Evolutionary conservation across 2,113 vertebrate species (phyloP), one percentile per base, ranked within the genome.

Genomic region (Xyliphius kryptos): DNA sequence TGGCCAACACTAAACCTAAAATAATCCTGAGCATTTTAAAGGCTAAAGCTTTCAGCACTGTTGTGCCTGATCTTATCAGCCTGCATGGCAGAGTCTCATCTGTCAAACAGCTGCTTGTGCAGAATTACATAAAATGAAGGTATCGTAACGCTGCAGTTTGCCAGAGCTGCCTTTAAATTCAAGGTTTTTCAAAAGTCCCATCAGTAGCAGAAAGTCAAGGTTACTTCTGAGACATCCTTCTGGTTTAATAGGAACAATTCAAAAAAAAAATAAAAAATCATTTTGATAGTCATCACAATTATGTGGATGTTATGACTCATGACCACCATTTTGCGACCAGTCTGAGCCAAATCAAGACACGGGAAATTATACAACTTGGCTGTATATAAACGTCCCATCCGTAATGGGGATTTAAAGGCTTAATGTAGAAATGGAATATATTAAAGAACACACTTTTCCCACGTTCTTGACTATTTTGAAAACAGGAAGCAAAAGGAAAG

Each of bases 81-180:
- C 9, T 22, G 17, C 36, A 51, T 11, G 47, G 20, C 47, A 32
- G 46, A 40, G 53, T 17, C 21, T 49, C 53, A 65, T 57, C 47
- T 20, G 1, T 5, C 47, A 4, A 32, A 26, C 46, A 38, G 52
- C 69, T 66, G 78, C 61, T 77, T 64, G 20, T 16, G 21, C 7
- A 11, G 69, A 77, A 41, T 41, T 71, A 71, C 72, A 63, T 43
- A 61, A 67, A 73, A 58, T 76, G 69, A 66, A 47, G 66, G 66
- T 74, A 59, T 51, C 56, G 49, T 59, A 71, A 70, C 67, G 66
- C 59, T 69, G 36, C 12, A 41, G n/a, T 1, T 2, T 9, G 11
- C 16, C 22, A 60, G 32, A 8, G 2, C 22, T 17, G 43, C 3
- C 26, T 26, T 5, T 11, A 26, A 26, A 26, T 26, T 26, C 6